Evolutionary conservation across 2,113 vertebrate genomes (phyloP), one percentile per base, ranked within the genome.

Genomic region (Apodemus speciosus): DNA sequence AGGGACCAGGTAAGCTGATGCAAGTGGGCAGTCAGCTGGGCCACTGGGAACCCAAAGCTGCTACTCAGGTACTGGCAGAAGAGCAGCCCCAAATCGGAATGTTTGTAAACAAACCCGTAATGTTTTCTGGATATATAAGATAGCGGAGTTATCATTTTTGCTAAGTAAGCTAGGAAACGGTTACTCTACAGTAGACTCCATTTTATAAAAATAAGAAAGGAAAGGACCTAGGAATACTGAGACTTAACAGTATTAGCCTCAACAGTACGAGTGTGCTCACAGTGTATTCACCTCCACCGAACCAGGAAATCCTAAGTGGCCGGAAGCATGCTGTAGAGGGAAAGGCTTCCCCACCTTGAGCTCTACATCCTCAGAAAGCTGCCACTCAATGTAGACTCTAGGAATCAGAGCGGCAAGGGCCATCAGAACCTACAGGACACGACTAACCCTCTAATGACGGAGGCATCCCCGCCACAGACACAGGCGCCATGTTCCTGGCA

Each of bases 131-230:
- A 38, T 68, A 49, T 68, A 35, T 64, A 51, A 68, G 20, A 66
- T 30, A n/a, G 38, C 32, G 46, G 40, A 43, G 43, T 43, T 77
- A 38, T 1, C 85, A 80, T 23, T 85, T 68, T 64, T 49, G 21
- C 40, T 43, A 87, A 95, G 49, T 23, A 71, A 86, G 16, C 43
- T 69, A 58, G 51, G n/a, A 69, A 92, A 90, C 15, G 40, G 40
- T 81, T 76, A 72, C 53, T 53, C 3, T 69, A 32, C 32, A 49
- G 66, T 6, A 76, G 3, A 72, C n/a, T 43, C 3, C 46, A 38
- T 71, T 79, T 81, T 68, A n/a, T 85, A 64, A 40, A 62, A 85
- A 53, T 60, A 43, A 64, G 89, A 94, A 83, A 46, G 0, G 32
- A 40, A 76, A 43, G 30, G 51, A 60, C 62, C 46, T 58, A 49